These are phyloP conservation scores for Sebastes melanostomus DNA, from an alignment of 2,797 vertebrate species.

Conservation along the genomic window DNA sequence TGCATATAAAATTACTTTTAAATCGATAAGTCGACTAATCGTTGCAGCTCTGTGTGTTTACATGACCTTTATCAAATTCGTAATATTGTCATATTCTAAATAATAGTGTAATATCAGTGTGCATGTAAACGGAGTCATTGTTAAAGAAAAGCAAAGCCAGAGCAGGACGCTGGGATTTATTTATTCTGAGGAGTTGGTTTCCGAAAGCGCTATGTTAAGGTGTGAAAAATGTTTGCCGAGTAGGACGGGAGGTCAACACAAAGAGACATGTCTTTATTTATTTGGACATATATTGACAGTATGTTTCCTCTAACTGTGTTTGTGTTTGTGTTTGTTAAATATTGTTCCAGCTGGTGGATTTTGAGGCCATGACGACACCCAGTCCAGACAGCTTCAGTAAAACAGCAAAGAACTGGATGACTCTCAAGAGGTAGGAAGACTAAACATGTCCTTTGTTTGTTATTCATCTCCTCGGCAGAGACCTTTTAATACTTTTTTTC, in stretches of 20 bases:
- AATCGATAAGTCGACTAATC: too few relatives aligned
- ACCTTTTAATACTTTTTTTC: not conserved
- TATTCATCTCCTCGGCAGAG: not conserved
- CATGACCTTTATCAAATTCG: too few relatives aligned
- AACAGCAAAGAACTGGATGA: constrained; percentile 94
- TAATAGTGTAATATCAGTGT: accelerated
- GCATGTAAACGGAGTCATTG: too few relatives aligned
- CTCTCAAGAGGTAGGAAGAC: constrained; percentile 87
- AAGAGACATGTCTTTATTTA: not conserved
- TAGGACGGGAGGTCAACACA: too few relatives aligned
- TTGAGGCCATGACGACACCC: constrained; percentile 96
- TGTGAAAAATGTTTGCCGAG: not conserved
- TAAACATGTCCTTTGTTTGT: not conserved
- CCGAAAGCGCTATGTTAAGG: accelerated
- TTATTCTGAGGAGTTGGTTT: not conserved
- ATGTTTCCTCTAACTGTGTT: not conserved
- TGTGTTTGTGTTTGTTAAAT: not conserved
- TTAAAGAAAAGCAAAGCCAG: too few relatives aligned
- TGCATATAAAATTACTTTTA: too few relatives aligned
- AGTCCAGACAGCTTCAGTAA: constrained; percentile 93
- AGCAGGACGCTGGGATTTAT: too few relatives aligned
- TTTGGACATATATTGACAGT: not conserved
- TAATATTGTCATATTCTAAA: too few relatives aligned
- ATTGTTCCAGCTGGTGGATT: constrained; percentile 90
- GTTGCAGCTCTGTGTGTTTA: too few relatives aligned